Evolutionary conservation across 2,113 vertebrate species (phyloP), one percentile per base, ranked within the genome.

Genomic region (Chlorodrepanis virens): DNA sequence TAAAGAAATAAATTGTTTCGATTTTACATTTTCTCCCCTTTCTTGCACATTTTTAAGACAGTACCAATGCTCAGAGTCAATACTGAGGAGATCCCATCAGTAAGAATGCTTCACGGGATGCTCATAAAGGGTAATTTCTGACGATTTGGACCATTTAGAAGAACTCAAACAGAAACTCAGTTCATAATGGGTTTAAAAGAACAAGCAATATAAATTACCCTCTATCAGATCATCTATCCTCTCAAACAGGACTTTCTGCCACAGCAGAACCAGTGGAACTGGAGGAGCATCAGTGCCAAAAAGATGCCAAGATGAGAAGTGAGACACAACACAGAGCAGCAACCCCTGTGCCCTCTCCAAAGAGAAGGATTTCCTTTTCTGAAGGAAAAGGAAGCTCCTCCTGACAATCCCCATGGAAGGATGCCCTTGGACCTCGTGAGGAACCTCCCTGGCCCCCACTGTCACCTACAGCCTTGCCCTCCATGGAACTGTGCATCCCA

Each of bases 1-100:
- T 47, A 90, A 68, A 94, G 56, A 89, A 89, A 86, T 45, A 95
- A 90, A 93, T 49, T 88, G 39, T 5, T 88, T 49, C 7, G 13
- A 54, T 79, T 97, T 95, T 94, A 86, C 9, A 28, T 75, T 83
- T 86, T 77, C 63, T 27, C 44, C 49, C 63, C 23, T 75, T 68
- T 33, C 7, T 35, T 2, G 1, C 42, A 69, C 7, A 31, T 94
- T 96, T 91, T 96, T 87, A 50, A 93, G 83, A 81, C 53, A 94
- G 78, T 33, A 83, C 79, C 71, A 52, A 59, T 25, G 44, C 50
- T 84, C 35, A 53, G 28, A 90, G 79, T 63, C 42, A 40, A 63
- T 63, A 42, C 3, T 33, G 27, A 45, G 0, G 2, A 91, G 27
- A 90, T 37, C 24, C 20, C 24, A 65, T 2, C 3, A 3, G 22